A percentile compares a stretch with the other conserved stretches of the same genome.
These are phyloP conservation scores for Phataginus tricuspis DNA, from an alignment of 2,797 vertebrate species.

Conservation along the genomic window DNA sequence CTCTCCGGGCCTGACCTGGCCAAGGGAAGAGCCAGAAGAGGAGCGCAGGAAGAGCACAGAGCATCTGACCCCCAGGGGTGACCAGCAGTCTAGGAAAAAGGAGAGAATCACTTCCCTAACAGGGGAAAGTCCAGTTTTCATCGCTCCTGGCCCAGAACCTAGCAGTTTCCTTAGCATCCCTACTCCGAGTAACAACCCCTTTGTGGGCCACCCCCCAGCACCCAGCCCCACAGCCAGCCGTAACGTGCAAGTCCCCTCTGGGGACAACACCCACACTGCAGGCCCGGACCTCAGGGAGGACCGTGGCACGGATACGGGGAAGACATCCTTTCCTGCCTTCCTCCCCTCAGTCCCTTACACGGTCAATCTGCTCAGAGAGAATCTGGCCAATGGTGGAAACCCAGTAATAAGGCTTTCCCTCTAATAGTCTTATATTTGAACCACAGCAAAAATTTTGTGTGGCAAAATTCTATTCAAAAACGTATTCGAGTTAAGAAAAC, in stretches of 20 bases:
- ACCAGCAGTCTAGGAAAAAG: neutral
- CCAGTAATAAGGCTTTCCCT: neutral
- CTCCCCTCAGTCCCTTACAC: neutral
- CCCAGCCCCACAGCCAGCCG: neutral
- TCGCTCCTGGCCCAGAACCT: neutral
- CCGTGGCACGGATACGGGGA: neutral
- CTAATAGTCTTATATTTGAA: conserved; percentile 14
- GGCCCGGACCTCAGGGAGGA: accelerated
- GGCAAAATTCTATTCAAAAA: conserved; percentile 31
- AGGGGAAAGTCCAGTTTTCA: neutral
- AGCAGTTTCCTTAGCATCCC: neutral
- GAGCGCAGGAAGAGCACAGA: neutral
- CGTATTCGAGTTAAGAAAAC: neutral
- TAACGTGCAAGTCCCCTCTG: neutral
- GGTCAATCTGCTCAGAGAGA: neutral
- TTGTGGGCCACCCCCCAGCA: accelerated
- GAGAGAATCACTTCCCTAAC: neutral
- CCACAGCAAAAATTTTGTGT: neutral
- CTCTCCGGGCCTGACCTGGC: neutral
- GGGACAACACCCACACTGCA: too few species aligned
- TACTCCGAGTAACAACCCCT: neutral
- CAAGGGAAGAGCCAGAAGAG: neutral
- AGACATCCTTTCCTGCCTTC: neutral
- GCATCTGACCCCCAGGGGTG: neutral
- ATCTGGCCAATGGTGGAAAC: neutral